These are phyloP conservation scores for Perodicticus potto DNA, from an alignment of 2,797 vertebrate genomes.

Conservation along the genomic window DNA sequence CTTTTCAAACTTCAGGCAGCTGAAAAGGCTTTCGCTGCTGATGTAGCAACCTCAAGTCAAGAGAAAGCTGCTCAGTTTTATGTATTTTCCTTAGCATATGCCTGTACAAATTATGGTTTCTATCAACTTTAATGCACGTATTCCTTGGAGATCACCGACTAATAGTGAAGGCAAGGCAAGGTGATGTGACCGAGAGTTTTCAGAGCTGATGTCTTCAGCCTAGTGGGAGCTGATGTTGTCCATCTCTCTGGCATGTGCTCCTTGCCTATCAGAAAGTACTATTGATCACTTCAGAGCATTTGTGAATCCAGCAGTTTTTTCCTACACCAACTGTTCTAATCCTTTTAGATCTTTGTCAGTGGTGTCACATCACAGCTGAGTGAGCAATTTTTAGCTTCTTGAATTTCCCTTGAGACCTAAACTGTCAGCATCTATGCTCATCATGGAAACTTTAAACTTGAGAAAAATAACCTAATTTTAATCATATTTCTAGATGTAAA, in stretches of 20 bases:
- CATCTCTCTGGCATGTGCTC: background rate
- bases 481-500: conserved; percentile 42
- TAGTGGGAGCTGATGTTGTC: conserved; percentile 7
- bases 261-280: conserved; percentile 25
- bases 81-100: background rate
- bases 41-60: background rate
- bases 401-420: conserved; percentile 58
- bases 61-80: background rate
- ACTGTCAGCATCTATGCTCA: conserved; percentile 72
- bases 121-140: background rate
- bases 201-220: background rate
- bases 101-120: conserved; percentile 5
- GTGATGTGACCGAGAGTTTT: background rate
- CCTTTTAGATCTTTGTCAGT: conserved; percentile 63
- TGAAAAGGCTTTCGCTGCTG: background rate
- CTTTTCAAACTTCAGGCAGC: background rate
- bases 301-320: conserved; percentile 41
- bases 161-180: background rate
- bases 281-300: conserved; percentile 24
- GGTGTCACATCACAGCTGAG: conserved; percentile 67
- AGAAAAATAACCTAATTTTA: conserved; percentile 59
- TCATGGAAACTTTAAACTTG: conserved; percentile 47
- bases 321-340: conserved; percentile 42
- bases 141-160: background rate
- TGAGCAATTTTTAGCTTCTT: conserved; percentile 55